phyloP scores from a whole-genome alignment of 1,140 invertebrate species.

The Bursaphelenchus mucronatus region DNA sequence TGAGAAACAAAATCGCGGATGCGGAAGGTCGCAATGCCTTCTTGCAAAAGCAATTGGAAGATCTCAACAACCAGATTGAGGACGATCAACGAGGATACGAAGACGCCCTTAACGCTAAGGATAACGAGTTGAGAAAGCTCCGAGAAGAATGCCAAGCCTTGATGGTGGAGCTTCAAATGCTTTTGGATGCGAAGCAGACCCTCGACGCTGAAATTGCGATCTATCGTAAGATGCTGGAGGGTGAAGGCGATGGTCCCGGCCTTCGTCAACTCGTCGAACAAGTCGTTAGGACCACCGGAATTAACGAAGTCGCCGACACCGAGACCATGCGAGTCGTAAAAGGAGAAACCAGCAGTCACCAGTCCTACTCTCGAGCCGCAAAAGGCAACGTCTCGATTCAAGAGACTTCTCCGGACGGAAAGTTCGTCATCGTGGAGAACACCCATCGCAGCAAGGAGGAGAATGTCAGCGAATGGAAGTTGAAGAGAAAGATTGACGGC shows the following conservation, averaged over 20 bases:
- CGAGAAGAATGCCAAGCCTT: constrained; percentile 62
- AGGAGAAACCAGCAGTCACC: constrained; percentile 65
- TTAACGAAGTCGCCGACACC: constrained; percentile 53
- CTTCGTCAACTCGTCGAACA: constrained; percentile 59
- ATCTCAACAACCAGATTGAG: constrained; percentile 63
- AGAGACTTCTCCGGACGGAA: constrained; percentile 61
- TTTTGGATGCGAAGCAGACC: constrained; percentile 63
- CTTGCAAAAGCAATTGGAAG: constrained; percentile 64
- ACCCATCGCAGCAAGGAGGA: constrained; percentile 60
- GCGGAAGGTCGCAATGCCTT: constrained; percentile 64
- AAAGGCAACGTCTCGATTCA: constrained; percentile 62
- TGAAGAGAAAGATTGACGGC: constrained; percentile 57
- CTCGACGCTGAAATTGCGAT: constrained; percentile 61
- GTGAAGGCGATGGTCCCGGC: constrained; percentile 60
- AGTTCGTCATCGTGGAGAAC: constrained; percentile 57
- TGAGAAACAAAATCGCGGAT: constrained; percentile 63
- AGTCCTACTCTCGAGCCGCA: constrained; percentile 64
- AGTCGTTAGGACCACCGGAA: constrained; percentile 58
- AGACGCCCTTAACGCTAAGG: constrained; percentile 59
- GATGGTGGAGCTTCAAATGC: constrained; percentile 62
- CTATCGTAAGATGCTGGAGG: constrained; percentile 60
- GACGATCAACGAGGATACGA: constrained; percentile 62
- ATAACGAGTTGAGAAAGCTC: constrained; percentile 62
- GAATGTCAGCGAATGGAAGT: constrained; percentile 56
- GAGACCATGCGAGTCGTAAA: constrained; percentile 62